phyloP scores from a whole-genome alignment of 2,888 invertebrate genomes.

The Luffia ferchaultella region DNA sequence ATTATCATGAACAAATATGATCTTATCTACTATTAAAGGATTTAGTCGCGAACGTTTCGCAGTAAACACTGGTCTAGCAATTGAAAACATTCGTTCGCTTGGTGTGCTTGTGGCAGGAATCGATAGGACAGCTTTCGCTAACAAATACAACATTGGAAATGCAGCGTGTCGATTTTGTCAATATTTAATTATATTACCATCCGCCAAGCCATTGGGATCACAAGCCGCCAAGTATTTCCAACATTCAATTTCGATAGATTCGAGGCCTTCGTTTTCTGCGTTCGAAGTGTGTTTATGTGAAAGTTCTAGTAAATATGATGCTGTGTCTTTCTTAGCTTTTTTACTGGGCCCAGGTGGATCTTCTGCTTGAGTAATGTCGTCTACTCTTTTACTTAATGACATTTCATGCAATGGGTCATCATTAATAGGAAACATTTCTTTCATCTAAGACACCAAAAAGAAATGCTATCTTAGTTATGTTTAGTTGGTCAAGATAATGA shows the following conservation, averaged over 20 bases:
- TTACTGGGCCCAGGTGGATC: background rate
- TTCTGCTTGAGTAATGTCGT: background rate
- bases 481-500: background rate
- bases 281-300: background rate
- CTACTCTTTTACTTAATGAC: no score
- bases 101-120: background rate
- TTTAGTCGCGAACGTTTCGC: background rate
- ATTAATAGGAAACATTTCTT: no score
- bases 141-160: background rate
- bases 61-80: background rate
- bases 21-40: background rate
- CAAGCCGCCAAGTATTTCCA: constrained; percentile 1
- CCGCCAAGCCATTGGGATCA: background rate
- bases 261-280: background rate
- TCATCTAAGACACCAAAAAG: background rate
- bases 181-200: background rate
- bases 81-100: background rate
- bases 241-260: background rate
- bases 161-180: background rate
- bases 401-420: no score
- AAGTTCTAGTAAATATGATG: background rate
- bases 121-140: background rate
- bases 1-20: no score
- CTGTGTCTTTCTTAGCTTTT: background rate
- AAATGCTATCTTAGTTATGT: background rate